Conservation (phyloP, 2,113 vertebrate genomes). For the Cryptomyrus ogoouensis region DNA sequence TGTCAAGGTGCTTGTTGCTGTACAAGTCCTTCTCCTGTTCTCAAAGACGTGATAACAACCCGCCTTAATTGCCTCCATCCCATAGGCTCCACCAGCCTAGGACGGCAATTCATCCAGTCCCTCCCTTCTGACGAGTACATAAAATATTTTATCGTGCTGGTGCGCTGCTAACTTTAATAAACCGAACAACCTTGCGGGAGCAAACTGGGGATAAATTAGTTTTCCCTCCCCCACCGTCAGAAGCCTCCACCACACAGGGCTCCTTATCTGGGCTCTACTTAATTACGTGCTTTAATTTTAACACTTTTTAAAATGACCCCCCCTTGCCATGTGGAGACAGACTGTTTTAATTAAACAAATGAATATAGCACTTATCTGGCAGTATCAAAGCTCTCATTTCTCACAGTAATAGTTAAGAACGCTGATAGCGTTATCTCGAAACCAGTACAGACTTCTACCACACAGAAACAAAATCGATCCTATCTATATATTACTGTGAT, state of each 20-base stretch:
- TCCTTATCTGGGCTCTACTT: constrained; percentile 87
- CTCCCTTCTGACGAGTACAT: constrained; percentile 71
- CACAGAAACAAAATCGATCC: constrained; percentile 20
- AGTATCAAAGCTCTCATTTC: constrained; percentile 76
- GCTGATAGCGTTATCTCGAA: constrained; percentile 65
- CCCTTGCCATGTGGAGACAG: constrained; percentile 65
- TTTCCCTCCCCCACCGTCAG: constrained; percentile 65
- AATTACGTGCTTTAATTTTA: constrained; percentile 97
- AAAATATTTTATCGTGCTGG: constrained; percentile 82
- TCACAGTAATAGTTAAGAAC: constrained; percentile 69
- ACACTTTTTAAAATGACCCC: constrained; percentile 83
- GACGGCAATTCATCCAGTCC: constrained; percentile 59
- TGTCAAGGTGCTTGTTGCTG: constrained; percentile 67
- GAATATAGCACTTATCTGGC: constrained; percentile 72
- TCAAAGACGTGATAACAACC: constrained; percentile 70
- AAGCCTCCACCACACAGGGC: constrained; percentile 68
- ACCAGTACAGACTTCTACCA: constrained; percentile 42
- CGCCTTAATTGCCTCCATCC: constrained; percentile 71
- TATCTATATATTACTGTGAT: constrained; percentile 8
- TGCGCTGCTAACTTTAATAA: constrained; percentile 87
- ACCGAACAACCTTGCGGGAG: constrained; percentile 79
- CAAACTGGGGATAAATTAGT: constrained; percentile 80
- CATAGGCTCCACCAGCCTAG: constrained; percentile 64
- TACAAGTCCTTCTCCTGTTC: constrained; percentile 66
- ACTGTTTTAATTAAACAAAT: constrained; percentile 95